Percentiles rank a stretch among this genome's conserved stretches.
These are phyloP conservation scores for Brachionichthys hirsutus DNA, from an alignment of 2,113 vertebrate genomes.

Conservation along the genomic window DNA sequence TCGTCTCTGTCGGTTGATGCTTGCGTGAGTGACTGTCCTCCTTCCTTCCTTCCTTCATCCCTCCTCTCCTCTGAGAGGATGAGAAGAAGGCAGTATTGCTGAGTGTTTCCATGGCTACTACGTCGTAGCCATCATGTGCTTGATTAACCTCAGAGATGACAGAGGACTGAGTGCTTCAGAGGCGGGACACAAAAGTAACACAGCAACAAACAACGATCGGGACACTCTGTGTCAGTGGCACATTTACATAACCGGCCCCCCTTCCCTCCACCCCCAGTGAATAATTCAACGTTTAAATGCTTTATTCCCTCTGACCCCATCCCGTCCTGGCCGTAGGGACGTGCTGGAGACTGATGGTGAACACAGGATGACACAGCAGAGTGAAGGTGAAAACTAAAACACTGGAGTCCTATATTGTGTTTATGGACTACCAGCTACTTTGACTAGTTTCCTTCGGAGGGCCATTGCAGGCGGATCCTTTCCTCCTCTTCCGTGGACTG, in stretches of 20 bases:
- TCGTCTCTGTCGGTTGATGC: conserved; percentile 10
- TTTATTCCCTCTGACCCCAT: conserved; percentile 19
- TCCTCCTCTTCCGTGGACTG: conserved; percentile 8
- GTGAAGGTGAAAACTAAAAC: conserved; percentile 44
- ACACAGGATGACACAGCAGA: conserved; percentile 42
- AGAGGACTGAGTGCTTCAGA: conserved; percentile 28
- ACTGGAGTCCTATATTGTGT: conserved; percentile 38
- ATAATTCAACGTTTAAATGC: conserved; percentile 49
- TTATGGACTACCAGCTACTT: conserved; percentile 58
- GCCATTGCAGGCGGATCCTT: conserved; percentile 24
- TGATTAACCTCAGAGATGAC: conserved; percentile 52
- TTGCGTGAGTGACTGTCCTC: conserved; percentile 31
- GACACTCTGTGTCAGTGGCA: conserved; percentile 48
- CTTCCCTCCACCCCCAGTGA: conserved; percentile 1
- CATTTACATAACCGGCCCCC: conserved; percentile 16
- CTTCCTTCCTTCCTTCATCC: conserved; percentile 10
- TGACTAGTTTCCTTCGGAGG: conserved; percentile 41
- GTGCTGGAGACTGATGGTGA: conserved; percentile 30
- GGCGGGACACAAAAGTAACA: conserved; percentile 41
- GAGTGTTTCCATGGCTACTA: conserved; percentile 52
- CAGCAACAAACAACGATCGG: conserved; percentile 23
- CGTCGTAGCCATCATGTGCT: conserved; percentile 54
- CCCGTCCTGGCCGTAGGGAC: conserved; percentile 20
- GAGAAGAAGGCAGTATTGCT: conserved; percentile 60
- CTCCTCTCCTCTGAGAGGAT: background rate